A percentile compares a stretch with the other conserved stretches of the same genome.
Conservation (phyloP, 2,888 invertebrate species). For the Megastigmus dorsalis region DNA sequence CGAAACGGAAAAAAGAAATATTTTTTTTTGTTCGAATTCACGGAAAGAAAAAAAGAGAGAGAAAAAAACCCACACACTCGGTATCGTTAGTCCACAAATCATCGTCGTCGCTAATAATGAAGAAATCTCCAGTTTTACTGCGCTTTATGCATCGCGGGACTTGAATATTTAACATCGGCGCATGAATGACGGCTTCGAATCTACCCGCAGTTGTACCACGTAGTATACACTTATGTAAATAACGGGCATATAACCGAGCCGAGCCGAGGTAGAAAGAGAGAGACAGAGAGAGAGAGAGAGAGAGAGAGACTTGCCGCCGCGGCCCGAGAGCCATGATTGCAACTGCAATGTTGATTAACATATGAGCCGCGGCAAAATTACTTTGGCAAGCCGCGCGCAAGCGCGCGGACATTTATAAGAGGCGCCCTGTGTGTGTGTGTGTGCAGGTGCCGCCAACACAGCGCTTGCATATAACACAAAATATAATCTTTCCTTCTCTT, state of each 20-base stretch:
- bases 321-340: conserved; percentile 55
- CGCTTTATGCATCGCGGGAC: too few species aligned
- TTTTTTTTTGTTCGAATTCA: too few species aligned
- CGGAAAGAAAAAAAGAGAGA: too few species aligned
- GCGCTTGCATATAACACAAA: conserved; percentile 12
- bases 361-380: conserved; percentile 57
- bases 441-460: conserved; percentile 29
- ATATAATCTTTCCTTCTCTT: background rate
- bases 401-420: conserved; percentile 52
- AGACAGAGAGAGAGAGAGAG: background rate
- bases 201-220: conserved; percentile 9
- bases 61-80: background rate
- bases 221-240: conserved; percentile 46
- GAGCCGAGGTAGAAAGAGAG: too few species aligned
- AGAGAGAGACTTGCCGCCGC: background rate
- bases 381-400: conserved; percentile 47
- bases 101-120: background rate
- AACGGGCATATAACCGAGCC: conserved; percentile 17
- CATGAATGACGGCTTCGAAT: conserved; percentile 34
- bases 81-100: background rate
- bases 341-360: conserved; percentile 59
- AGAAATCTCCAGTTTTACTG: background rate
- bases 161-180: conserved; percentile 28
- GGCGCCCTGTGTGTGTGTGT: too few species aligned
- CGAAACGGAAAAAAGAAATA: too few species aligned